phyloP scores from a whole-genome alignment of 1,140 invertebrate species.

The Telenomus remus region DNA sequence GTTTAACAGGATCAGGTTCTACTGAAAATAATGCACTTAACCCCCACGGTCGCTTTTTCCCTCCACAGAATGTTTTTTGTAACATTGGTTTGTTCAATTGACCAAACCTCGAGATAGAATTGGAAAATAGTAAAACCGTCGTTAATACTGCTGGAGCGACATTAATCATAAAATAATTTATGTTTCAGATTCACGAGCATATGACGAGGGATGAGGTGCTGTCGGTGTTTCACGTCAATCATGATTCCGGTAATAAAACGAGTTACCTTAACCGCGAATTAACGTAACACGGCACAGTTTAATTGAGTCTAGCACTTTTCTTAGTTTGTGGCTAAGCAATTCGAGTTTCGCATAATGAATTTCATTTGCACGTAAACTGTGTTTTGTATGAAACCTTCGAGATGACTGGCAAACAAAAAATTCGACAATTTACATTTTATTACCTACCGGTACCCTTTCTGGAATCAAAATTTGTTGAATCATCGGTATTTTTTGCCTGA shows the following conservation, averaged over 20 bases:
- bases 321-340: conserved; percentile 11
- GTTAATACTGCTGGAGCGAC: too few relatives aligned
- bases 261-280: conserved; percentile 43
- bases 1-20: conserved; percentile 34
- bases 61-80: too few relatives aligned
- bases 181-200: conserved; percentile 86
- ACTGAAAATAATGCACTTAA: conserved; percentile 39
- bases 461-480: too few relatives aligned
- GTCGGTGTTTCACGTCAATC: conserved; percentile 87
- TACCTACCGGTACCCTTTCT: too few relatives aligned
- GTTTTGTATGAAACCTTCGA: conserved; percentile 6
- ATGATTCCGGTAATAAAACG: conserved; percentile 79
- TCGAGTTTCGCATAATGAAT: conserved; percentile 18
- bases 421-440: too few relatives aligned
- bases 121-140: too few relatives aligned
- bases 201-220: conserved; percentile 88
- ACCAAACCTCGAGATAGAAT: too few relatives aligned
- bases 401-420: neutral
- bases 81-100: too few relatives aligned
- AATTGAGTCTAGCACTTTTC: conserved; percentile 21
- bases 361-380: conserved; percentile 6
- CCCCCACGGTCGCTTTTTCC: too few relatives aligned
- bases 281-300: conserved; percentile 15
- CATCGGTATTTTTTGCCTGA: too few relatives aligned
- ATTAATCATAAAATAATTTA: conserved; percentile 41